Base-by-base conservation (phyloP, 2,113 vertebrate species). In the Paralichthys olivaceus region DNA sequence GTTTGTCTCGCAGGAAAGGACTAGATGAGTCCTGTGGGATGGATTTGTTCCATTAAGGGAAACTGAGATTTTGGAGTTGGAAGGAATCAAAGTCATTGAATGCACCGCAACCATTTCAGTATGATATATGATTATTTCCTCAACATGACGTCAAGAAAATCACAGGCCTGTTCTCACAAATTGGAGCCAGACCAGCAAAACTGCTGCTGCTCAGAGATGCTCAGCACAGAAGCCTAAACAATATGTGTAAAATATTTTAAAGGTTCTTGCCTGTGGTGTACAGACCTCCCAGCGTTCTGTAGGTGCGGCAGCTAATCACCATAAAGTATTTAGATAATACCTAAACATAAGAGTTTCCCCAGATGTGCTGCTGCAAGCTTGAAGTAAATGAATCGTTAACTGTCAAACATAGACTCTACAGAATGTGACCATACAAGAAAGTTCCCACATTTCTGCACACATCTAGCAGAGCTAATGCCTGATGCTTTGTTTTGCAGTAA, bases 401-500 rank as follows among this genome's bases (percentile, higher is more conserved):
- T 28, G 15, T 22, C 4, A 32, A 23, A 65, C 56, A 60, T 9
- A 11, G 2, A 55, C 8, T 25, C 13, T 12, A 23, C 7, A 55
- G 9, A 55, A 23, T 55, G 53, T 4, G 7, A 55, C 53, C 53
- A 1, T 23, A 25, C 59, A 5, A 14, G 59, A 40, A 83, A 56
- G 7, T 32, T 53, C 5, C 3, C 34, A 47, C 1, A 3, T 2
- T 11, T 73, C 6, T 25, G 7, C 14, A 26, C 45, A 22, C 19
- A 22, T 0, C 22, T 0, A 14, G 7, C 34, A 47, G 53, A 55
- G n/a, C 7, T 15, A 29, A 20, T 20, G 13, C 9, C 0, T 23
- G 23, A 20, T 23, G 17, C 9, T 61, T 62, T 58, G 68, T 49
- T 84, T 8, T 25, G 3, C 51, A 29, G 49, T 5, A 0, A 3